Conservation (phyloP, 2,888 invertebrate genomes). For the Cecidostiba fungosa region DNA sequence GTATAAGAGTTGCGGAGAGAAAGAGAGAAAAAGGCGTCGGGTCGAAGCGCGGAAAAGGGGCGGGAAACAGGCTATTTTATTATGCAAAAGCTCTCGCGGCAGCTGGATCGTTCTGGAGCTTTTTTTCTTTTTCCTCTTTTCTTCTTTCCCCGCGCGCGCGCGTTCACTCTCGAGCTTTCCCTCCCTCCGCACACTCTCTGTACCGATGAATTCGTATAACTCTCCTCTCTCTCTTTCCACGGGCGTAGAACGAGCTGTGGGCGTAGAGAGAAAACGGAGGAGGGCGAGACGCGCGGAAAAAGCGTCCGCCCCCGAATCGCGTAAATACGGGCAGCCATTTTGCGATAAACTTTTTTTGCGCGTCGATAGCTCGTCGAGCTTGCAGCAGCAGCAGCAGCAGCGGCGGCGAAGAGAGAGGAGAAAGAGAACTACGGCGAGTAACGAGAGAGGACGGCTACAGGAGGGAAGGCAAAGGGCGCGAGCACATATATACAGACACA, state of each 20-base stretch:
- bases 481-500: too few relatives aligned
- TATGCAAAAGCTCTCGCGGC: slow-evolving; percentile 79
- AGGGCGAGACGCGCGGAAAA: slow-evolving; percentile 67
- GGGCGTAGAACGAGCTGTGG: slow-evolving; percentile 60
- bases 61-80: slow-evolving; percentile 78
- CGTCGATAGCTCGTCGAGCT: slow-evolving; percentile 67
- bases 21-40: slow-evolving; percentile 29
- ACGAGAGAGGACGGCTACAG: slow-evolving; percentile 45
- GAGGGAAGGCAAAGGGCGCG: slow-evolving; percentile 3
- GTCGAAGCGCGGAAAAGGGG: slow-evolving; percentile 57
- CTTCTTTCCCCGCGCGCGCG: not conserved
- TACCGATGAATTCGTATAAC: slow-evolving; percentile 14
- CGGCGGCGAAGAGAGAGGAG: slow-evolving; percentile 15
- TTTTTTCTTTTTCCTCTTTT: slow-evolving; percentile 56
- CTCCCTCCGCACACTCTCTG: slow-evolving; percentile 2
- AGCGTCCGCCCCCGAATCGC: slow-evolving; percentile 77
- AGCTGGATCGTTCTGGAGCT: slow-evolving; percentile 76
- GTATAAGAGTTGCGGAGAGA: slow-evolving; percentile 36
- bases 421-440: slow-evolving; percentile 39
- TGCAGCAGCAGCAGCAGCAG: slow-evolving; percentile 37
- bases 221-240: slow-evolving; percentile 13
- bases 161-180: slow-evolving; percentile 15
- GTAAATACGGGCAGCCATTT: slow-evolving; percentile 80
- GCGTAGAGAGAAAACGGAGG: slow-evolving; percentile 56
- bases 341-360: slow-evolving; percentile 76